Percentiles rank a stretch among this genome's conserved stretches.
phyloP scores from a whole-genome alignment of 53 echinoderm and acorn worm species.

The Hippasteria phrygiana region DNA sequence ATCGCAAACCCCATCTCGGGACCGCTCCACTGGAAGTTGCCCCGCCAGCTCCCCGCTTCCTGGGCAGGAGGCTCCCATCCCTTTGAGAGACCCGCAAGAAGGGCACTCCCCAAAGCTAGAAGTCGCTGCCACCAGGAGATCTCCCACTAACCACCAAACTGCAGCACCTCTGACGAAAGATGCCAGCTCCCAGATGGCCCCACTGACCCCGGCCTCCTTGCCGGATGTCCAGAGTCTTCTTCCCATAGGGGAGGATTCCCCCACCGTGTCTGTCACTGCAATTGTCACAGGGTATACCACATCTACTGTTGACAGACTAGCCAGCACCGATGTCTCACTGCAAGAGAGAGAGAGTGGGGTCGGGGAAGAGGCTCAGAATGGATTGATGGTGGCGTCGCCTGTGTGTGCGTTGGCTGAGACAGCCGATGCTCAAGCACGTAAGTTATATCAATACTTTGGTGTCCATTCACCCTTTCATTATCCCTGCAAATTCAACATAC shows the following conservation, averaged over 20 bases:
- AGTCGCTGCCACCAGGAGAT: background rate
- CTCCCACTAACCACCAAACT: conserved; percentile 7
- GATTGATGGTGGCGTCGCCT: conserved; percentile 57
- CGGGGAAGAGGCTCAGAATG: conserved; percentile 30
- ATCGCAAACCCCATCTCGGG: conserved; percentile 51
- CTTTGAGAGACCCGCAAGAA: conserved; percentile 48
- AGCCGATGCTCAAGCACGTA: conserved; percentile 48
- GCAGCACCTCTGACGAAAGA: conserved; percentile 52
- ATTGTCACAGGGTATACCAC: conserved; percentile 55
- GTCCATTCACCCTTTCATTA: too few relatives aligned
- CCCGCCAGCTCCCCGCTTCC: conserved; percentile 12
- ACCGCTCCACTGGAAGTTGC: background rate
- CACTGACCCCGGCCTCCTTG: conserved; percentile 70
- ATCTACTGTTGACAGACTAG: conserved; percentile 37
- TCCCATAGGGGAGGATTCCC: conserved; percentile 62
- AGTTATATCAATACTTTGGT: background rate
- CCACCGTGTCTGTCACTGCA: conserved; percentile 43
- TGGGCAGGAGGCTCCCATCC: background rate
- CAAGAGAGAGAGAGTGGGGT: conserved; percentile 50
- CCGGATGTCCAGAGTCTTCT: conserved; percentile 88
- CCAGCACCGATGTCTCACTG: conserved; percentile 6
- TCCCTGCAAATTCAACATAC: too few relatives aligned
- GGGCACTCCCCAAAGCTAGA: conserved; percentile 60
- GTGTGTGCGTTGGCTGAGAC: conserved; percentile 57
- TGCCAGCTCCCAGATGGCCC: conserved; percentile 62